These are phyloP conservation scores for Drymodes brunneopygia DNA, from an alignment of 2,113 vertebrate genomes.

Conservation along the genomic window DNA sequence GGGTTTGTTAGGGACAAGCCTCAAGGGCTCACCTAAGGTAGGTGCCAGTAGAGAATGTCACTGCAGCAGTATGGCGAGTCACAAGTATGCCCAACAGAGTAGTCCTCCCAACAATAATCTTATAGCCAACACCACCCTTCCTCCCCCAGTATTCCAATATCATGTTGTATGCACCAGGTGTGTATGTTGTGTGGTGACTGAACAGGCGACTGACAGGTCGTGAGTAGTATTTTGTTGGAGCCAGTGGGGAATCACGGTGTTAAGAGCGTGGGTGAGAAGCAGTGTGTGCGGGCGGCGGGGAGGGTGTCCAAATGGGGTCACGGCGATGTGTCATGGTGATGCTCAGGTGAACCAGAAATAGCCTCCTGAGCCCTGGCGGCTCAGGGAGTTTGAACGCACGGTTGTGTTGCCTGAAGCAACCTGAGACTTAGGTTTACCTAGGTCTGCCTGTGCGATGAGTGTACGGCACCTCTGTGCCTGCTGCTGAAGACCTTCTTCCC, in stretches of 20 bases:
- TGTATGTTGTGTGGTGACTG: neutral
- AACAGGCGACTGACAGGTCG: neutral
- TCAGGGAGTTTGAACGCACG: neutral
- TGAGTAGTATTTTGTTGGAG: neutral
- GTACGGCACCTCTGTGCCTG: too few relatives aligned
- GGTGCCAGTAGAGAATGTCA: neutral
- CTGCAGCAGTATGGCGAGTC: neutral
- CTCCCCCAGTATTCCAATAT: fast-evolving
- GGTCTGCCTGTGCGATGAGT: fast-evolving
- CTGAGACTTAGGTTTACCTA: neutral
- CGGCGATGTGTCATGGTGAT: fast-evolving
- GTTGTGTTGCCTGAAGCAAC: neutral
- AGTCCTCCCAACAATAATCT: neutral
- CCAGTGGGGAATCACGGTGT: neutral
- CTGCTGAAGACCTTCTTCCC: too few relatives aligned
- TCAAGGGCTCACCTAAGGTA: neutral
- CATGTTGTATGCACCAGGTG: neutral
- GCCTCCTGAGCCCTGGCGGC: neutral
- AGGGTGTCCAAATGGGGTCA: neutral
- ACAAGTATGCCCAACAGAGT: neutral
- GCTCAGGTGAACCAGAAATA: neutral
- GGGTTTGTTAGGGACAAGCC: neutral
- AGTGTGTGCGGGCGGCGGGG: neutral
- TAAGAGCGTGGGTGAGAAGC: neutral
- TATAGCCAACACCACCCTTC: neutral